Evolutionary conservation across 2,797 vertebrate species (phyloP), one percentile per base, ranked within the genome.

Genomic region (Clarias laeviceps): DNA sequence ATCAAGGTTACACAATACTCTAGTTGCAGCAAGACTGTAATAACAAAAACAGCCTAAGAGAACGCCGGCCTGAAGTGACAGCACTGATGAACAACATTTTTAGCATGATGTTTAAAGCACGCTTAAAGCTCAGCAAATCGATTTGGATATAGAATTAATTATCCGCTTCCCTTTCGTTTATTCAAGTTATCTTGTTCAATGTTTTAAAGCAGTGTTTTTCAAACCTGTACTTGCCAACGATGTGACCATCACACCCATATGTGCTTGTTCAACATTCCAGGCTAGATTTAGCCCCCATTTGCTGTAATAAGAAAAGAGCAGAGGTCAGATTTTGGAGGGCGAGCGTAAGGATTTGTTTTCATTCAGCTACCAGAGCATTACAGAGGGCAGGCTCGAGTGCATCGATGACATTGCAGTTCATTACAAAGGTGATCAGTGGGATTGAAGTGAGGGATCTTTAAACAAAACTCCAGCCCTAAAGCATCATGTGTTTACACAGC

Each of bases 21-120:
- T 72, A n/a, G 66, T 59, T 69, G 18, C 29, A 37, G 64, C 27
- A 57, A 24, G 65, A 69, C 64, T 69, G 27, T 68, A 82, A 40
- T 82, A 82, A 72, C 68, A 61, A 56, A 82, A 64, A 79, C 4
- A 4, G 54, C 66, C 34, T 27, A 14, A 59, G 32, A 82, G 66
- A 82, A 29, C 66, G 59, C 32, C 45, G 61, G 15, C 37, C 15
- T 81, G 79, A 81, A 81, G 66, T 29, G 32, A 66, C 24, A 68
- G 29, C 45, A n/a, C 12, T 62, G 57, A 40, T 62, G 56, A 57
- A 32, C 59, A 62, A 64, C 22, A 62, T 61, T 62, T 62, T 62
- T 4, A 77, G 18, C 54, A 59, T 3, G 17, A 15, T 50, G 40
- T 56, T 9, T 18, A 50, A 50, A 50, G 11, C 45, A 76, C 17